Evolutionary conservation across 2,888 invertebrate genomes (phyloP).

Genomic region (Apocheima hispidaria): DNA sequence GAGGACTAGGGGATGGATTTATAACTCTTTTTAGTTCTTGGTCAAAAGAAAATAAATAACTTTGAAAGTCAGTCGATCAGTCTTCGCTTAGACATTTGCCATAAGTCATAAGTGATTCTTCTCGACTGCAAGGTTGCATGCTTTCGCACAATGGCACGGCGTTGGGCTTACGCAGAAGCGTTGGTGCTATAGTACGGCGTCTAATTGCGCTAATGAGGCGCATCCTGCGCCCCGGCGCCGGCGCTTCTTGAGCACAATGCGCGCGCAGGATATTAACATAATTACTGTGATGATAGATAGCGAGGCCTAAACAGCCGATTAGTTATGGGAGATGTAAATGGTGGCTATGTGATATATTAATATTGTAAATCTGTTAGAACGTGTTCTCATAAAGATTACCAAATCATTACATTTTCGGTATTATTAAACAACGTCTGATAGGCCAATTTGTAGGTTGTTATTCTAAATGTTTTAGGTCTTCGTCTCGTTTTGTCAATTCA

Average conservation of each 20-base stretch:
- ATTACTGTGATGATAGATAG: constrained; percentile 44
- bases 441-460: too few relatives aligned
- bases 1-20: too few relatives aligned
- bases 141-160: constrained; percentile 19
- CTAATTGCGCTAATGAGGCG: constrained; percentile 77
- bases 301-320: constrained; percentile 27
- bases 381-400: background rate
- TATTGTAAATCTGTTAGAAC: constrained; percentile 1
- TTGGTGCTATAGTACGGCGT: constrained; percentile 64
- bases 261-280: constrained; percentile 46
- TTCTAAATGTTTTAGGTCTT: too few relatives aligned
- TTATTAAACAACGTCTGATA: background rate
- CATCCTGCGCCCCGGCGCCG: constrained; percentile 69
- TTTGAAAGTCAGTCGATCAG: background rate
- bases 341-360: background rate
- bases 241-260: constrained; percentile 47
- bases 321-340: constrained; percentile 25
- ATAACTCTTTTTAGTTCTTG: background rate
- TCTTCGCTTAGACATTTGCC: background rate
- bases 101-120: background rate
- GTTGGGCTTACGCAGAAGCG: constrained; percentile 34
- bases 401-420: background rate
- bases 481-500: too few relatives aligned
- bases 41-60: background rate
- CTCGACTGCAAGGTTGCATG: constrained; percentile 1